phyloP scores from a whole-genome alignment of 2,113 vertebrate genomes.

The Nasalis larvatus region DNA sequence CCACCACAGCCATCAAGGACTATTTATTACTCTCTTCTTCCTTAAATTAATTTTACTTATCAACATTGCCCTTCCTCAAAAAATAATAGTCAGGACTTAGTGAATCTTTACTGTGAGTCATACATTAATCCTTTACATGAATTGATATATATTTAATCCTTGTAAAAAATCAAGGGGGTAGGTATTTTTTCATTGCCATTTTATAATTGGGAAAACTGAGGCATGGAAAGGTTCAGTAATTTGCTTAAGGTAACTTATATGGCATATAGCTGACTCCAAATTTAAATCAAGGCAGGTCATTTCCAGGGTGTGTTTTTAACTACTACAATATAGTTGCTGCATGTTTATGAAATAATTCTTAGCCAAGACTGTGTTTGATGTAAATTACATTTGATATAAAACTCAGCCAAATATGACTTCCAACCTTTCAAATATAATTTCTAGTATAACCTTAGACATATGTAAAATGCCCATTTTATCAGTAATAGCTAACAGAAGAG shows the following conservation, averaged over 20 bases:
- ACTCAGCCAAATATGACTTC: slow-evolving; percentile 61
- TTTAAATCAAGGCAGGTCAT: background rate
- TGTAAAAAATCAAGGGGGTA: background rate
- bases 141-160: background rate
- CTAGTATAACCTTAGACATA: slow-evolving; percentile 49
- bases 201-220: background rate
- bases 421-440: slow-evolving; percentile 47
- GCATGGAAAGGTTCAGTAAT: background rate
- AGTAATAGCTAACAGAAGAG: slow-evolving; percentile 72
- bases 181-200: background rate
- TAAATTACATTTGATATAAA: slow-evolving; percentile 72
- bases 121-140: background rate
- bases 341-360: slow-evolving; percentile 31
- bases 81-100: background rate
- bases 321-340: background rate
- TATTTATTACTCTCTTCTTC: background rate
- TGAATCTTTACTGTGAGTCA: background rate
- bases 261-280: background rate
- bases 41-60: background rate
- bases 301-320: background rate
- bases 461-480: slow-evolving; percentile 61
- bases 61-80: background rate
- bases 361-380: slow-evolving; percentile 50
- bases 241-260: background rate
- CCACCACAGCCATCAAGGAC: background rate